These are phyloP conservation scores for Chaenodraco wilsoni DNA, from an alignment of 2,797 vertebrate genomes.

Conservation along the genomic window DNA sequence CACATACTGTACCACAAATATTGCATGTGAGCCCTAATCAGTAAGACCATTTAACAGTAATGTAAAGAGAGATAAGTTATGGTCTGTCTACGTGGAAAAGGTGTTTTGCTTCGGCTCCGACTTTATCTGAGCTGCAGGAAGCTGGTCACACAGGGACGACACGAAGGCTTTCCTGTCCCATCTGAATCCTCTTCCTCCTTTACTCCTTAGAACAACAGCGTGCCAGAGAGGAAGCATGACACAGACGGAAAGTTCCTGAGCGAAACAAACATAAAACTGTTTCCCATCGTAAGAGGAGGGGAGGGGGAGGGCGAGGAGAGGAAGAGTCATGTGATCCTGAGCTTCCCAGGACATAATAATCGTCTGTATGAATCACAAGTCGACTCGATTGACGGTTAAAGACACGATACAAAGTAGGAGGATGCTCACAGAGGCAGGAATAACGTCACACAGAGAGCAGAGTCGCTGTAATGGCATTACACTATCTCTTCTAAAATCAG, in stretches of 20 bases:
- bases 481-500: conserved; percentile 18
- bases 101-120: conserved; percentile 21
- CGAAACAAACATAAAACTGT: conserved; percentile 45
- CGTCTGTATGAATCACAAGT: conserved; percentile 33
- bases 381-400: not conserved
- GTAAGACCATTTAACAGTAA: not conserved
- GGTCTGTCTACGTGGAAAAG: not conserved
- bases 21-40: not conserved
- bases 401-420: not conserved
- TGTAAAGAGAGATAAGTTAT: not conserved
- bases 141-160: conserved; percentile 43
- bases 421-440: conserved; percentile 15
- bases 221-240: conserved; percentile 71
- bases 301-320: not conserved
- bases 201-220: conserved; percentile 60
- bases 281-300: conserved; percentile 45
- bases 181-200: conserved; percentile 51
- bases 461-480: conserved; percentile 22
- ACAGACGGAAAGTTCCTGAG: conserved; percentile 72
- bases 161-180: conserved; percentile 60
- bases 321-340: conserved; percentile 48
- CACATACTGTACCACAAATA: not conserved
- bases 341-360: conserved; percentile 33
- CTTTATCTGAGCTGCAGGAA: conserved; percentile 69
- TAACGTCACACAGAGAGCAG: conserved; percentile 2